Conservation (phyloP, 2,888 invertebrate genomes). For the Synanthedon formicaeformis region DNA sequence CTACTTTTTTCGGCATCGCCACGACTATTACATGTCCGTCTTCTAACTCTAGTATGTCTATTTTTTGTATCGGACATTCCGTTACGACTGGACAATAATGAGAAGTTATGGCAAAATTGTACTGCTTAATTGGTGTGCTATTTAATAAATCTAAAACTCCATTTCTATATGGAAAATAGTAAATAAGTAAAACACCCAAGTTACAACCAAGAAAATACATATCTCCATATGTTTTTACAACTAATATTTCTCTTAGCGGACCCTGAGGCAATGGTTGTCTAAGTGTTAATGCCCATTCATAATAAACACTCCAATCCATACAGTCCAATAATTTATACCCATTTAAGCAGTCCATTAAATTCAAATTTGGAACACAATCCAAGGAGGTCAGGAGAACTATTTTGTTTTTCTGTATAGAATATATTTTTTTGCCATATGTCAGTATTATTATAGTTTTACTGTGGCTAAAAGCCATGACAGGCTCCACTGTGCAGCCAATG, state of each 20-base stretch:
- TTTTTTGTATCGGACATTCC: constrained; percentile 35
- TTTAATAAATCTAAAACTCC: constrained; percentile 38
- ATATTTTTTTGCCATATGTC: constrained; percentile 19
- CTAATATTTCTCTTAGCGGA: constrained; percentile 31
- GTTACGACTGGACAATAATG: constrained; percentile 37
- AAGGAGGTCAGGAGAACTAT: constrained; percentile 17
- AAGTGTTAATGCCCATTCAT: constrained; percentile 36
- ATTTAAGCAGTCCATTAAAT: constrained; percentile 22
- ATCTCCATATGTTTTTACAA: constrained; percentile 38
- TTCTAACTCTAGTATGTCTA: constrained; percentile 39
- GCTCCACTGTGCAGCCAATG: constrained; percentile 10
- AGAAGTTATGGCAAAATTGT: constrained; percentile 36
- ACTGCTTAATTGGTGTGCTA: constrained; percentile 34
- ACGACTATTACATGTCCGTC: constrained; percentile 42
- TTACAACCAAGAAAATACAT: constrained; percentile 43
- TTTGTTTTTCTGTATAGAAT: constrained; percentile 15
- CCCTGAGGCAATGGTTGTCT: constrained; percentile 31
- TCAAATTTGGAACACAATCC: constrained; percentile 13
- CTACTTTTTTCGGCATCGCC: constrained; percentile 52
- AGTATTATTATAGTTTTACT: not conserved
- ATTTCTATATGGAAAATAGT: constrained; percentile 30
- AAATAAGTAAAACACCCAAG: constrained; percentile 41
- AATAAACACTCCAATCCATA: constrained; percentile 41
- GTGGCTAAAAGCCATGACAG: constrained; percentile 17
- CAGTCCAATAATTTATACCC: constrained; percentile 38